phyloP scores from a whole-genome alignment of 2,113 vertebrate genomes.

The Sander lucioperca region DNA sequence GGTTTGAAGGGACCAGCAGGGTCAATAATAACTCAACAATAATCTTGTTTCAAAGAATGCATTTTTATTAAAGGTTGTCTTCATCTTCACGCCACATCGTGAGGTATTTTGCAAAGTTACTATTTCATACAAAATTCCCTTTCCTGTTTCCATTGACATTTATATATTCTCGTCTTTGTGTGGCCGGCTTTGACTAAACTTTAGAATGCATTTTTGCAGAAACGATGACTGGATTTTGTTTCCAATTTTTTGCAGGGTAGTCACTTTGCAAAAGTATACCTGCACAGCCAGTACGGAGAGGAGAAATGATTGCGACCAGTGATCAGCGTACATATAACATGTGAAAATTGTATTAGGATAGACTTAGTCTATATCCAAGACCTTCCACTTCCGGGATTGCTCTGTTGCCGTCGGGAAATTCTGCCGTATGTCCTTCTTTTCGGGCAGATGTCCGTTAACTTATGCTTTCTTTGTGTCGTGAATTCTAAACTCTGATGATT shows the following conservation, averaged over 20 bases:
- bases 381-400: no score
- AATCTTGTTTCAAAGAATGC: no score
- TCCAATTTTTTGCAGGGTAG: neutral
- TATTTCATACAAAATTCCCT: neutral
- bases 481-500: no score
- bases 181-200: neutral
- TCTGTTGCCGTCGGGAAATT: no score
- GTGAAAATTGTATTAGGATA: neutral
- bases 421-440: no score
- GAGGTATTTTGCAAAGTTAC: neutral
- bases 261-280: neutral
- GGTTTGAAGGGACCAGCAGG: neutral
- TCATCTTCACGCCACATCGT: neutral
- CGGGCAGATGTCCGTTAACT: no score
- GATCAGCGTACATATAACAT: neutral
- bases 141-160: neutral
- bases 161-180: neutral
- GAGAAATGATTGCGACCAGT: no score
- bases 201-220: neutral
- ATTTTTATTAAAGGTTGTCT: no score
- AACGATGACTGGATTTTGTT: neutral
- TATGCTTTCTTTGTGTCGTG: no score
- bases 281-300: neutral
- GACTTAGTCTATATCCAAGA: neutral
- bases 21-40: no score